Conservation (phyloP, 2,113 vertebrate genomes). For the Nematolebias whitei region DNA sequence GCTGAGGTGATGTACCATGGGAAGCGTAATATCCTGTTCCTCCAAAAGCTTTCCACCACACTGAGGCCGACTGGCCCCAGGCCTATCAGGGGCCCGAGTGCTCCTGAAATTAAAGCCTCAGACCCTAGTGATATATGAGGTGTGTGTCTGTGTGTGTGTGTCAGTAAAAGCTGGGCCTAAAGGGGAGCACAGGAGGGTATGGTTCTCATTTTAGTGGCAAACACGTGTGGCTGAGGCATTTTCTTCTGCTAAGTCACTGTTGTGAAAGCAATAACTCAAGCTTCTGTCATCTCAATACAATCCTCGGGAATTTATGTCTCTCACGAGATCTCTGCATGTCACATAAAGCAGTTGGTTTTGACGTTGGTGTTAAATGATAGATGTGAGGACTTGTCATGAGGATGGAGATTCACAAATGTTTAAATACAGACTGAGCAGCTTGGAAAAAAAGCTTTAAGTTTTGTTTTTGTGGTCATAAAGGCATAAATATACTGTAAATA, state of each 20-base stretch:
- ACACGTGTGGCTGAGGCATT: conserved; percentile 27
- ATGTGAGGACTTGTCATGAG: not conserved
- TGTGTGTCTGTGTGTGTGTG: conserved; percentile 51
- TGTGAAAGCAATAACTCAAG: conserved; percentile 33
- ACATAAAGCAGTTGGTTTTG: conserved; percentile 10
- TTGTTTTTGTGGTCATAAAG: not conserved
- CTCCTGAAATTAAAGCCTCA: conserved; percentile 60
- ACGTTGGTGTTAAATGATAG: conserved; percentile 5
- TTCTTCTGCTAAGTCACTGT: conserved; percentile 22
- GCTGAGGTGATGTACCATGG: conserved; percentile 66
- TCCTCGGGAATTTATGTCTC: conserved; percentile 3
- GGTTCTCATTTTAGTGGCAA: conserved; percentile 64
- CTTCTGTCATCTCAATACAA: conserved; percentile 17
- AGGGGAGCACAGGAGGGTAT: conserved; percentile 40
- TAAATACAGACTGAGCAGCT: conserved; percentile 6
- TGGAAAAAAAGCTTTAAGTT: not conserved
- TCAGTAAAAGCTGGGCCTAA: conserved; percentile 54
- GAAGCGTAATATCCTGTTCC: conserved; percentile 80
- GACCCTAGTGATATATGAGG: conserved; percentile 67
- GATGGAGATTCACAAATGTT: conserved; percentile 15
- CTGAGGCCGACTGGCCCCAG: conserved; percentile 49
- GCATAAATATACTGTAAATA: no score
- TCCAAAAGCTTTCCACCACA: conserved; percentile 54
- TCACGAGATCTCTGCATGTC: conserved; percentile 1
- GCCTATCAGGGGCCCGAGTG: conserved; percentile 47